A percentile compares a stretch with the other conserved stretches of the same genome.
These are phyloP conservation scores for Carassius auratus DNA, from an alignment of 2,113 vertebrate genomes.

Conservation along the genomic window DNA sequence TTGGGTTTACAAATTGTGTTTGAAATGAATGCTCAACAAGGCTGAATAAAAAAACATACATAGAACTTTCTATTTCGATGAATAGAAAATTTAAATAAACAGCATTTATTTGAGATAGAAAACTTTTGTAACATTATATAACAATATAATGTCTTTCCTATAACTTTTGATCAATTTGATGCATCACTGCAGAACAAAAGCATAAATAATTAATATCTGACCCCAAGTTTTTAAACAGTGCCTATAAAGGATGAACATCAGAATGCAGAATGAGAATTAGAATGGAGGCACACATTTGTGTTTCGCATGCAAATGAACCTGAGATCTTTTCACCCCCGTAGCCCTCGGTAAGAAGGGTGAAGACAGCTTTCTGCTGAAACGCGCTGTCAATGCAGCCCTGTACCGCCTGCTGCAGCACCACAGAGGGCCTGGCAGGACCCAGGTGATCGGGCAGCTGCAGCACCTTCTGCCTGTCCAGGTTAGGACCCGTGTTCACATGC, in stretches of 20 bases:
- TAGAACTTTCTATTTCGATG: not conserved
- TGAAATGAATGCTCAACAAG: too few relatives aligned
- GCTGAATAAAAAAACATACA: not conserved
- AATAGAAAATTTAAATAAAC: not conserved
- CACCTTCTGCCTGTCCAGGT: conserved; percentile 91
- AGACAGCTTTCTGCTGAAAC: conserved; percentile 91
- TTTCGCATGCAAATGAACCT: conserved; percentile 25
- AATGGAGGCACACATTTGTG: not conserved
- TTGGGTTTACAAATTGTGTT: too few relatives aligned
- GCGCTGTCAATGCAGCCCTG: conserved; percentile 97
- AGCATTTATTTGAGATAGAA: not conserved
- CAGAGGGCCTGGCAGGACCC: conserved; percentile 85
- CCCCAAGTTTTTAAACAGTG: too few relatives aligned
- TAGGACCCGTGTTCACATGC: conserved; percentile 86
- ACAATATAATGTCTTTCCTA: too few relatives aligned
- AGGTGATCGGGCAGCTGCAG: conserved; percentile 93
- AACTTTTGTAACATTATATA: too few relatives aligned
- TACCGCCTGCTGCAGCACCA: conserved; percentile 91
- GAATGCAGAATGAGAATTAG: not conserved
- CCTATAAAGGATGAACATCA: not conserved
- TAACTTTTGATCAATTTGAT: too few relatives aligned
- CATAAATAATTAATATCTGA: too few relatives aligned
- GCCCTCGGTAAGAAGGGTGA: conserved; percentile 83
- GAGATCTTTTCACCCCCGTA: conserved; percentile 91
- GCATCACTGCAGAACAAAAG: too few relatives aligned